These are phyloP conservation scores for Melierax canorus DNA, from an alignment of 2,113 vertebrate species.

Conservation along the genomic window DNA sequence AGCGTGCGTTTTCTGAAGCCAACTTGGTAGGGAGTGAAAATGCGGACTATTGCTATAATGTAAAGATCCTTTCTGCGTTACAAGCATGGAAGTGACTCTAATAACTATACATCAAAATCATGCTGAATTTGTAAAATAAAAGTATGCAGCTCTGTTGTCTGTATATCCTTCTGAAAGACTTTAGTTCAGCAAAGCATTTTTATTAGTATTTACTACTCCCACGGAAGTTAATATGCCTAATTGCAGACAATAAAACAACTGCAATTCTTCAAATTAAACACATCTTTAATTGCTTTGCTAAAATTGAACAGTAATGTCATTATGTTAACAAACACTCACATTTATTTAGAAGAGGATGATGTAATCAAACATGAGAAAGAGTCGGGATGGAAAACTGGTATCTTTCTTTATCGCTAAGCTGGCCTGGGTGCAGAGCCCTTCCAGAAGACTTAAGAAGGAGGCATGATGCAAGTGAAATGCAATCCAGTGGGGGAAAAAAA, in stretches of 20 bases:
- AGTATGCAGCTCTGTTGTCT: not conserved
- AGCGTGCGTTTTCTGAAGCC: not conserved
- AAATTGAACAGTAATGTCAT: constrained; percentile 12
- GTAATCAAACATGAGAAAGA: constrained; percentile 15
- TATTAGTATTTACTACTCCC: constrained; percentile 30
- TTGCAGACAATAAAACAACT: constrained; percentile 28
- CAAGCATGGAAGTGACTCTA: not conserved
- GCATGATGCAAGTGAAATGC: not conserved
- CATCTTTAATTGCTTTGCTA: constrained; percentile 12
- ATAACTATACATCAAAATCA: not conserved
- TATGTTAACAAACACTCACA: constrained; percentile 14
- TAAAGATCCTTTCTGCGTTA: not conserved
- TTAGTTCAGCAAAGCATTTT: not conserved
- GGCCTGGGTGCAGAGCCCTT: not conserved
- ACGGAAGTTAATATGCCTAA: constrained; percentile 20
- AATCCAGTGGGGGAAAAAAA: not conserved
- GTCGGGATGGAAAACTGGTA: not conserved
- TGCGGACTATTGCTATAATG: not conserved
- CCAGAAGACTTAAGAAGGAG: not conserved
- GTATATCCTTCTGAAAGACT: not conserved
- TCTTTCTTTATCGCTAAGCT: not conserved
- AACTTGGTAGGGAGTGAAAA: not conserved
- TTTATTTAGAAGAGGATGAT: not conserved
- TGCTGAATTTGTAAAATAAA: not conserved
- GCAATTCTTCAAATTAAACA: constrained; percentile 26